phyloP scores from a whole-genome alignment of 1,140 invertebrate species.

The Drosophila insularis region DNA sequence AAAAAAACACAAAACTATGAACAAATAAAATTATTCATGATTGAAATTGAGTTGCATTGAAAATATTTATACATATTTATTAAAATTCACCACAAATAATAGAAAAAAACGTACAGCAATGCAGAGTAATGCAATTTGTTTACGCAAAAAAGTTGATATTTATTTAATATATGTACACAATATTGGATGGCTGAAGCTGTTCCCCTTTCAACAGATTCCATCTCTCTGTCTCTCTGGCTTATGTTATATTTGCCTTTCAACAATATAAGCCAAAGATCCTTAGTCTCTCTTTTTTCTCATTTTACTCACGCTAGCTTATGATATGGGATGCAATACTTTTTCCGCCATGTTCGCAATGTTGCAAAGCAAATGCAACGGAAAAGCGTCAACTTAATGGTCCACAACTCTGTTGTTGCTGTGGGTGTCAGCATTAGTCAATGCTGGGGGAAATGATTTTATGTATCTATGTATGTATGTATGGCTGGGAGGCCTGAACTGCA shows the following conservation, averaged over 20 bases:
- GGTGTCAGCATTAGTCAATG: slow-evolving; percentile 52
- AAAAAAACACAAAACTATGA: slow-evolving; percentile 17
- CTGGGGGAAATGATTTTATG: slow-evolving; percentile 56
- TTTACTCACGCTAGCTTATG: slow-evolving; percentile 10
- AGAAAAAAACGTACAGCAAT: neutral
- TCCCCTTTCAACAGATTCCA: neutral
- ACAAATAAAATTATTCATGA: slow-evolving; percentile 39
- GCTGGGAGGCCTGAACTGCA: slow-evolving; percentile 26
- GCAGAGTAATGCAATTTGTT: neutral
- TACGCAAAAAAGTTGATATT: slow-evolving; percentile 5
- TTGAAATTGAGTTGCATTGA: slow-evolving; percentile 30
- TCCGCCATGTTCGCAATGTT: slow-evolving; percentile 28
- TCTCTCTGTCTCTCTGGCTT: slow-evolving; percentile 2
- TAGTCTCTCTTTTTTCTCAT: slow-evolving; percentile 37
- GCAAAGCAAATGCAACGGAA: slow-evolving; percentile 48
- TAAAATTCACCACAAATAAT: neutral
- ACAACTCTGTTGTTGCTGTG: slow-evolving; percentile 31
- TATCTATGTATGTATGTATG: slow-evolving; percentile 28
- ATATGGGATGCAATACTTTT: neutral
- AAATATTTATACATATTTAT: neutral
- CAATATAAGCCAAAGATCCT: slow-evolving; percentile 39
- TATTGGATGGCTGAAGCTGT: too few species aligned
- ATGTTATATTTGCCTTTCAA: slow-evolving; percentile 18
- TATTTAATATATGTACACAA: neutral
- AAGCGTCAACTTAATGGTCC: slow-evolving; percentile 55